Evolutionary conservation across 2,888 invertebrate species (phyloP), one percentile per base, ranked within the genome.

Genomic region (Callinectes sapidus): DNA sequence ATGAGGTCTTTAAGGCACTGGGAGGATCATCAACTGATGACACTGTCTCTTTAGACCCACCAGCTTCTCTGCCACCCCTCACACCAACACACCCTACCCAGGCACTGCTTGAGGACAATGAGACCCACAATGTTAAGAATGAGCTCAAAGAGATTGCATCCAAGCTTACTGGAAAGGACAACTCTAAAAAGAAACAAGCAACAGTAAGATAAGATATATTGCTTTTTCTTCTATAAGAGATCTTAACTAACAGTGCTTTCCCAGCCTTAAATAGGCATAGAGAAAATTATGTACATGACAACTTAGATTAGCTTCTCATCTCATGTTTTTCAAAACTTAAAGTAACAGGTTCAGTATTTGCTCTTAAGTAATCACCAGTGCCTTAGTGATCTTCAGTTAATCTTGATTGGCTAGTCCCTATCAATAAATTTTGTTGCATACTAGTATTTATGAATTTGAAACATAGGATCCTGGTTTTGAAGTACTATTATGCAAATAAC

Each of bases 1-100:
- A 98, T 95, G 97, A 98, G 92, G 98, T 99, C 96, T 98, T 99
- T 94, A 61, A 94, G 94, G 77, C 95, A 94, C 23, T 94, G 86
- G 94, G 93, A 42, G 90, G 95, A 95, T n/a, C 95, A 95, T 23
- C 95, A 94, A 91, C 94, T 16, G 95, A 96, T 35, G 91, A 94
- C 71, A 81, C 95, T 95, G 16, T 95, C 95, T 77, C 93, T 96
- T 96, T 93, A 96, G 96, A 92, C 71, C 92, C 94, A 32, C 92
- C 94, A 18, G 90, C 89, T 54, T 91, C 87, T 61, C 87, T 90
- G 35, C 93, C 94, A n/a, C 93, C 94, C 23, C 90, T 94, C 18
- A 90, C 90, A 42, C 94, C 90, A 16, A 91, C 93, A 14, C 93
- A 90, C 28, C 90, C 90, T 48, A 90, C 92, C 35, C 91, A 92